Evolutionary conservation across 23 tunicate species (phyloP), one percentile per base, ranked within the genome.

Genomic region (Ascidia mentula): DNA sequence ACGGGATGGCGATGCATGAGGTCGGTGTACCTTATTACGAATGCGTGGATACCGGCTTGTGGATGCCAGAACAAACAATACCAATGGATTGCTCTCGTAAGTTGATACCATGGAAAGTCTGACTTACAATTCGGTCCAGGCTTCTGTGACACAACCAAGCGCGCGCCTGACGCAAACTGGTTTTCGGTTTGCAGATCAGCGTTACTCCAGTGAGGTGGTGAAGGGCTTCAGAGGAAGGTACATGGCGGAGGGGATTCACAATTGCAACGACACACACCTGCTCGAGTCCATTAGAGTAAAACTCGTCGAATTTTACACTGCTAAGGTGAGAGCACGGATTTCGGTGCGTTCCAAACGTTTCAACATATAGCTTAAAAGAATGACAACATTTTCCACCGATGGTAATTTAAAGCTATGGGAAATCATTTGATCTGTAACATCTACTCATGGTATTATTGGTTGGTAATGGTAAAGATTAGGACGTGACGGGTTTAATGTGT

Each of bases 61-160:
- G 98, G 98, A 22, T 69, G 3, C 98, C 98, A 32, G 37, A 37
- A 2, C 36, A 37, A 40, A 46, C 32, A 0, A 75, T 87, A 45
- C 98, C 98, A 31, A 77, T 36, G 31, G 98, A 93, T 74, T 93
- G 98, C 53, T 93, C 98, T 18, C 78, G 98, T 93, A 74, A 77
- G 89, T 77, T 45, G 69, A 7, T 1, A n/a, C n/a, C n/a, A n/a
- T n/a, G n/a, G n/a, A n/a, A n/a, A n/a, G n/a, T n/a, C n/a, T n/a
- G n/a, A n/a, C n/a, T n/a, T n/a, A n/a, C n/a, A n/a, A n/a, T n/a
- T n/a, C n/a, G n/a, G n/a, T n/a, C n/a, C n/a, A n/a, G n/a, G n/a
- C n/a, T n/a, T n/a, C n/a, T n/a, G n/a, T n/a, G n/a, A n/a, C n/a
- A n/a, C n/a, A n/a, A n/a, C n/a, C n/a, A n/a, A n/a, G n/a, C n/a